Percentiles rank a stretch among this genome's conserved stretches.
phyloP scores from a whole-genome alignment of 2,797 vertebrate genomes.

The Leucoraja ocellata region DNA sequence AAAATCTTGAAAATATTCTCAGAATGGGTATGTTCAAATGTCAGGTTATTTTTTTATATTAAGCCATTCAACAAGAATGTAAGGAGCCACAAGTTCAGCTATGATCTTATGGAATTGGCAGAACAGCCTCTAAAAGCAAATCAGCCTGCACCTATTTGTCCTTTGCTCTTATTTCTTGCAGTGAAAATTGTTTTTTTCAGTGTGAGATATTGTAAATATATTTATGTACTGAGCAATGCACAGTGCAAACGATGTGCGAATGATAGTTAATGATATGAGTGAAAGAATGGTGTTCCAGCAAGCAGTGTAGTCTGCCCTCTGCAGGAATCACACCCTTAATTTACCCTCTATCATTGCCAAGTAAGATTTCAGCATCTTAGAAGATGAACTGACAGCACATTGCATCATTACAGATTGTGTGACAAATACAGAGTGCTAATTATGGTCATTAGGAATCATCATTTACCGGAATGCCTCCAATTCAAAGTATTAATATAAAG shows the following conservation, averaged over 20 bases:
- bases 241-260: too few species aligned
- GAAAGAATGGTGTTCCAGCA: neutral
- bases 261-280: neutral
- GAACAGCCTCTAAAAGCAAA: too few species aligned
- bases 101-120: too few species aligned
- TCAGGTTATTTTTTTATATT: too few species aligned
- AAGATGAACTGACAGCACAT: neutral
- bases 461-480: neutral
- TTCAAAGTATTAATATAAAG: neutral
- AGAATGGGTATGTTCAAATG: too few species aligned
- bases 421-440: neutral
- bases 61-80: too few species aligned
- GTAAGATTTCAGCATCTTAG: neutral
- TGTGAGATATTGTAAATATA: neutral
- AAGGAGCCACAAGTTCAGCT: too few species aligned
- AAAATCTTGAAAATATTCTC: too few species aligned
- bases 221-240: neutral
- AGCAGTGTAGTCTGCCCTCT: conserved; percentile 22
- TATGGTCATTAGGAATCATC: conserved; percentile 1
- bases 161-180: too few species aligned
- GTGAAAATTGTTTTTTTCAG: neutral
- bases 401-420: neutral
- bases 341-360: neutral
- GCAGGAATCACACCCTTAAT: neutral
- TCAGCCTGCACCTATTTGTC: too few species aligned